Conservation (phyloP, 2,797 vertebrate genomes). For the Chrosomus eos region DNA sequence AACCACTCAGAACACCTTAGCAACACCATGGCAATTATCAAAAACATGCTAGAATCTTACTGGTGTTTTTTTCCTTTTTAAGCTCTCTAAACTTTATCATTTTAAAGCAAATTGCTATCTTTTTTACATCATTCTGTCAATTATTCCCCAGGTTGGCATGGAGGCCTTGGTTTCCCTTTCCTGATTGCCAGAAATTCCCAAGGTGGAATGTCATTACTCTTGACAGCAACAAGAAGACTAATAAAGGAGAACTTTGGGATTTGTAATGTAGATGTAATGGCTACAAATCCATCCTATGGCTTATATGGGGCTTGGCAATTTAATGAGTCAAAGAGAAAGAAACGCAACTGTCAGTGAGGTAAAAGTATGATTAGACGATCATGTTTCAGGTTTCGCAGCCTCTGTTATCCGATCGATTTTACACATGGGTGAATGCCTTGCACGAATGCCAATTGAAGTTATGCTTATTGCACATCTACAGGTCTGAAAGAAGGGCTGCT, state of each 20-base stretch:
- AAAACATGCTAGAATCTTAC: background rate
- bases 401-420: slow-evolving; percentile 56
- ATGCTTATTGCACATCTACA: slow-evolving; percentile 28
- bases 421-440: slow-evolving; percentile 51
- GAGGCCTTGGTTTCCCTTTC: slow-evolving; percentile 30
- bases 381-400: slow-evolving; percentile 66
- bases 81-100: background rate
- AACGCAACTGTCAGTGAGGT: slow-evolving; percentile 57
- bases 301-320: slow-evolving; percentile 49
- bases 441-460: slow-evolving; percentile 44
- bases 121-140: background rate
- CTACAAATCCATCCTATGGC: slow-evolving; percentile 49
- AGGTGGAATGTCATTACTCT: slow-evolving; percentile 50
- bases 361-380: slow-evolving; percentile 66
- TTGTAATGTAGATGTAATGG: slow-evolving; percentile 54
- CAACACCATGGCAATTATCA: background rate
- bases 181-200: slow-evolving; percentile 48
- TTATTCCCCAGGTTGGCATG: slow-evolving; percentile 14
- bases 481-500: slow-evolving; percentile 13
- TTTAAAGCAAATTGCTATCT: background rate
- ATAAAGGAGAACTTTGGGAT: slow-evolving; percentile 51
- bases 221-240: slow-evolving; percentile 50
- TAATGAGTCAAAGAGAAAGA: slow-evolving; percentile 49
- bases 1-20: background rate
- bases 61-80: background rate